Evolutionary conservation across 2,888 invertebrate genomes (phyloP), one percentile per base, ranked within the genome.

Genomic region (Netelia inedita): DNA sequence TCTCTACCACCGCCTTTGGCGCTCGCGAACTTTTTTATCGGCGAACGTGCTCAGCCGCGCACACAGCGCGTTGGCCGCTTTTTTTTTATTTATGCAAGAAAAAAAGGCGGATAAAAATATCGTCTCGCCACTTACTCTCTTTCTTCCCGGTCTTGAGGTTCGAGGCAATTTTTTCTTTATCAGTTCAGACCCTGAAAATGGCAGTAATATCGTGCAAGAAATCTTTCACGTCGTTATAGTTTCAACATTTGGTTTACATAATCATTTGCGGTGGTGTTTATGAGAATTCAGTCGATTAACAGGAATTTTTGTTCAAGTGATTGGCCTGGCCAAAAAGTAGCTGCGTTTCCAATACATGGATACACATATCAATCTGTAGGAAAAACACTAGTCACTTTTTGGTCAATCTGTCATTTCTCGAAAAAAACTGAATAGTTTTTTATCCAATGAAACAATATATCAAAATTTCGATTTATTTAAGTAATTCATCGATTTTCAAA

Each of bases 11-110:
- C 53, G 35, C 50, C 50, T 46, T 23, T 14, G 41, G 68, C 35
- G 35, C 66, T 66, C 53, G 68, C 23, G 43, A 43, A n/a, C 82
- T 76, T 72, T 87, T 83, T 85, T 86, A 88, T 88, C 82, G 86
- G 61, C 78, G 76, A 80, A 80, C 81, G 79, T 80, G 82, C 78
- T 66, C 83, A 11, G 68, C 16, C 68, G 59, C 65, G 59, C 41
- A 72, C 59, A 53, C 63, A 61, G 55, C 50, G n/a, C 11, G 59
- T 57, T 28, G 21, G 46, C 50, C 74, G 41, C 53, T 55, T 46
- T 55, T 16, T 68, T 50, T 74, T 65, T 21, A 1, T 19, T 5
- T 11, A 2, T 19, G 71, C 10, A 23, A 61, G 53, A 43, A 41
- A 72, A 74, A 46, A 14, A 11, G 21, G 2, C 2, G 46, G 43